Conservation (phyloP, 1,140 invertebrate genomes). For the Apocrypta bakeri region DNA sequence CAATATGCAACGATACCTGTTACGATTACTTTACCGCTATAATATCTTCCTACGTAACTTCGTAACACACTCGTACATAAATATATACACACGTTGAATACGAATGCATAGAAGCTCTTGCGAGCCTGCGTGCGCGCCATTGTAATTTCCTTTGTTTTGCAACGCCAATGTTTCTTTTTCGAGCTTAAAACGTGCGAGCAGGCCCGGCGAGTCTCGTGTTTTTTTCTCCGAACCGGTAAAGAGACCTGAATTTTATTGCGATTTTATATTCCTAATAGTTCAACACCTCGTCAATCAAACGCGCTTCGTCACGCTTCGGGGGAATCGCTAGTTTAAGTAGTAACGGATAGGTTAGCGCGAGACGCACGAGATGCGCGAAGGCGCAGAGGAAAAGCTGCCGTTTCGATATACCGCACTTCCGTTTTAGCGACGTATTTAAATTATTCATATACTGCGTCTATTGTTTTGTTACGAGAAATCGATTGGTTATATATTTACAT, state of each 20-base stretch:
- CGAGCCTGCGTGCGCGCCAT: background rate
- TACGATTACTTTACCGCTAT: slow-evolving; percentile 17
- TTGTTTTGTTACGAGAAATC: background rate
- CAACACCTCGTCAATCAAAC: background rate
- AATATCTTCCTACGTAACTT: slow-evolving; percentile 32
- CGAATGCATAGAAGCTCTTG: background rate
- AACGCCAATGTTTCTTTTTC: slow-evolving; percentile 2
- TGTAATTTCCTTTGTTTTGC: slow-evolving; percentile 37
- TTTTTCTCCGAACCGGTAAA: background rate
- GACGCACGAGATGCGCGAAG: background rate
- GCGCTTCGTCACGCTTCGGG: too few species aligned
- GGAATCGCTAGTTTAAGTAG: background rate
- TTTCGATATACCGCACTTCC: too few species aligned
- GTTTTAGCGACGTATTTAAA: background rate
- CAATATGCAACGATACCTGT: background rate
- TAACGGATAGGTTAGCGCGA: background rate
- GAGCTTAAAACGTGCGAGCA: background rate
- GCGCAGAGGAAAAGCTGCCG: too few species aligned
- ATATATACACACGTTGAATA: slow-evolving; percentile 31
- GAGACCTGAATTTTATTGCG: background rate
- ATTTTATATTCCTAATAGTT: slow-evolving; percentile 6
- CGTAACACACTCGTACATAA: slow-evolving; percentile 3
- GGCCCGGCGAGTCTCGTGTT: background rate
- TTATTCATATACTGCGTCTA: background rate
- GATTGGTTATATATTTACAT: too few species aligned